phyloP scores from a whole-genome alignment of 2,888 invertebrate species.

The Megastigmus dorsalis region DNA sequence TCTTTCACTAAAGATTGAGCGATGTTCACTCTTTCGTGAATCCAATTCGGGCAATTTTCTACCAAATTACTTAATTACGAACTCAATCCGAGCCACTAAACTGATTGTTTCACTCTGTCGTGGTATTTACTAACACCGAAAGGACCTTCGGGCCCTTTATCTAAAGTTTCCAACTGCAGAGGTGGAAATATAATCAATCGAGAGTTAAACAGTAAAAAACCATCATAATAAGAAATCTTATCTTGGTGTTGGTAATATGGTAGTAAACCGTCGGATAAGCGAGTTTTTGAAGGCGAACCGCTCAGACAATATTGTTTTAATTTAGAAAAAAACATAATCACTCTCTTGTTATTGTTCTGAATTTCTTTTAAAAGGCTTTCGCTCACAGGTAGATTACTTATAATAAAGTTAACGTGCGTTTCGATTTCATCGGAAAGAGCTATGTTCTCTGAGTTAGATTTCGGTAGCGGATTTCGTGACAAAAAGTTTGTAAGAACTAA shows the following conservation, averaged over 20 bases:
- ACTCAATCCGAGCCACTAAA: neutral
- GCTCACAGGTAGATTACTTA: neutral
- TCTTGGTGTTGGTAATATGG: constrained; percentile 52
- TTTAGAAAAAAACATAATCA: constrained; percentile 6
- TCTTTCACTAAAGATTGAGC: constrained; percentile 16
- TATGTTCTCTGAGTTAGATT: neutral
- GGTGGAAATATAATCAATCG: neutral
- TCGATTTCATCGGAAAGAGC: neutral
- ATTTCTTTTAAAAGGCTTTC: neutral
- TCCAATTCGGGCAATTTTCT: neutral
- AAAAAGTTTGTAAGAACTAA: constrained; percentile 63
- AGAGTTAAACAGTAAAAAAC: neutral
- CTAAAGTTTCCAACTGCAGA: neutral
- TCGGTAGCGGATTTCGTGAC: constrained; percentile 43
- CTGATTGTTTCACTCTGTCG: too few species aligned
- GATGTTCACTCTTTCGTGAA: neutral
- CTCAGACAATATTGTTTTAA: constrained; percentile 49
- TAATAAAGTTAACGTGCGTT: neutral
- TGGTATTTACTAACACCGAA: neutral
- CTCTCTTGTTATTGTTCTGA: neutral
- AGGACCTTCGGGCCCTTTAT: neutral
- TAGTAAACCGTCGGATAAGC: constrained; percentile 38
- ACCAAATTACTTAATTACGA: neutral
- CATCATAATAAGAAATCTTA: constrained; percentile 21
- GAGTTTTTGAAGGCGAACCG: constrained; percentile 52